Evolutionary conservation across 2,888 invertebrate genomes (phyloP).

Genomic region (Dichetophora obliterata): DNA sequence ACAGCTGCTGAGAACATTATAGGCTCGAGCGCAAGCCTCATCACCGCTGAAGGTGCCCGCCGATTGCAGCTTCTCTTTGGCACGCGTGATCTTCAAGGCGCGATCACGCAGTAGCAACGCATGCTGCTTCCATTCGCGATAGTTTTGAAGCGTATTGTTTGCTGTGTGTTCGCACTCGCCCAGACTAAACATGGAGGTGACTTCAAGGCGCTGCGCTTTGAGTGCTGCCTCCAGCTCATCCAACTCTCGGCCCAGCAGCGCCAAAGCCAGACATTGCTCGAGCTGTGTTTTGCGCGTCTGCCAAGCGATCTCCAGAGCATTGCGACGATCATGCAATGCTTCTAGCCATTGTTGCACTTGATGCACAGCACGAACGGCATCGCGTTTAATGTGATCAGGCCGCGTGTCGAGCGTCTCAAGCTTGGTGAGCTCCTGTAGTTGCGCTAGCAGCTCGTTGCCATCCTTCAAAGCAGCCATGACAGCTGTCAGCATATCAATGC

Average conservation of each 20-base stretch:
- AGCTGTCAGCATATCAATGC: constrained; percentile 80
- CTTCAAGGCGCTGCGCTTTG: constrained; percentile 71
- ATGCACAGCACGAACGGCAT: constrained; percentile 72
- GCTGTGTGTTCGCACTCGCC: constrained; percentile 81
- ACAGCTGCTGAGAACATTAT: constrained; percentile 76
- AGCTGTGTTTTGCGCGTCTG: constrained; percentile 79
- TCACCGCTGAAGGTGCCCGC: constrained; percentile 80
- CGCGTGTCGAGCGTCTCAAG: constrained; percentile 83
- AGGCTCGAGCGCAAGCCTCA: constrained; percentile 77
- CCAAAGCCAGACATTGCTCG: constrained; percentile 83
- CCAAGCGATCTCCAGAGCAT: constrained; percentile 78
- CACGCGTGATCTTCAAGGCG: constrained; percentile 81
- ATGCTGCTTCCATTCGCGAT: constrained; percentile 78
- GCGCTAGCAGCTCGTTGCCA: constrained; percentile 81
- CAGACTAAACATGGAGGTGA: constrained; percentile 72
- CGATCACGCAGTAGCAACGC: constrained; percentile 82
- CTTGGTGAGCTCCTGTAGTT: constrained; percentile 80
- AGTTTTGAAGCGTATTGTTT: constrained; percentile 77
- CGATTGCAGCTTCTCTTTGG: constrained; percentile 81
- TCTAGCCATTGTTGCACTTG: constrained; percentile 84
- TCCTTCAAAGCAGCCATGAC: constrained; percentile 85
- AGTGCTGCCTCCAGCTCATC: constrained; percentile 75
- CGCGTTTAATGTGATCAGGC: constrained; percentile 74
- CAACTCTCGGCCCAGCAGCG: constrained; percentile 80
- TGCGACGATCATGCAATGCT: constrained; percentile 80